phyloP scores from a whole-genome alignment of 2,797 vertebrate genomes.

The Threskiornis aethiopicus region DNA sequence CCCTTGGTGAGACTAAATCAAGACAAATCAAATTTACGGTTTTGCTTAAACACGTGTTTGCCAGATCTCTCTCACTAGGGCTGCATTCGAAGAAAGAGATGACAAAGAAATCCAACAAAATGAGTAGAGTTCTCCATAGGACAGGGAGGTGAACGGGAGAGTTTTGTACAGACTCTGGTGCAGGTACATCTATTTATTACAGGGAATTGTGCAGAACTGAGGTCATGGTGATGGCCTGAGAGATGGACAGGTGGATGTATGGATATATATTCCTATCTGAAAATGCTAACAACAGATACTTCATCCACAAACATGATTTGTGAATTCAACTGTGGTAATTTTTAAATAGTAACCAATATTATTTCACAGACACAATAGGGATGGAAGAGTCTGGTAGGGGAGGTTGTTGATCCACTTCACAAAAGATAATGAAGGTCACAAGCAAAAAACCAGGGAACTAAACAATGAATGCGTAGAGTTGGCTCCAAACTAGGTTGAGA shows the following conservation, averaged over 20 bases:
- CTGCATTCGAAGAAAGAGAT: not conserved
- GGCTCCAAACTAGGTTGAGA: not conserved
- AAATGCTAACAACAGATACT: not conserved
- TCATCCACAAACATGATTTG: not conserved
- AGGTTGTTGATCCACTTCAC: not conserved
- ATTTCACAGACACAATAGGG: not conserved
- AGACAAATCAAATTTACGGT: not conserved
- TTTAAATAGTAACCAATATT: not conserved
- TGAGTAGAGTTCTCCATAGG: not conserved
- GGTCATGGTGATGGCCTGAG: fast-evolving
- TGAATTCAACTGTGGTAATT: not conserved
- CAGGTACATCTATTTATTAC: not conserved
- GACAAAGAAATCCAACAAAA: not conserved
- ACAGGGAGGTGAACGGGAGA: not conserved
- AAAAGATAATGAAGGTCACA: not conserved
- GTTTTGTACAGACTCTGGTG: not conserved
- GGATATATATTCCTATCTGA: not conserved
- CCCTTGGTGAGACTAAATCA: not conserved
- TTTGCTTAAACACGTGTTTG: not conserved
- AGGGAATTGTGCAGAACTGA: not conserved
- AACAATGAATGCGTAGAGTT: not conserved
- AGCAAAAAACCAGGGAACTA: not conserved
- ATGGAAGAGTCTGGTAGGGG: not conserved
- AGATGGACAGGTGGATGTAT: not conserved
- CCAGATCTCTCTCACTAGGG: not conserved